These are phyloP conservation scores for Lepidochitona cinerea DNA, from an alignment of 2,888 invertebrate genomes.

Conservation along the genomic window DNA sequence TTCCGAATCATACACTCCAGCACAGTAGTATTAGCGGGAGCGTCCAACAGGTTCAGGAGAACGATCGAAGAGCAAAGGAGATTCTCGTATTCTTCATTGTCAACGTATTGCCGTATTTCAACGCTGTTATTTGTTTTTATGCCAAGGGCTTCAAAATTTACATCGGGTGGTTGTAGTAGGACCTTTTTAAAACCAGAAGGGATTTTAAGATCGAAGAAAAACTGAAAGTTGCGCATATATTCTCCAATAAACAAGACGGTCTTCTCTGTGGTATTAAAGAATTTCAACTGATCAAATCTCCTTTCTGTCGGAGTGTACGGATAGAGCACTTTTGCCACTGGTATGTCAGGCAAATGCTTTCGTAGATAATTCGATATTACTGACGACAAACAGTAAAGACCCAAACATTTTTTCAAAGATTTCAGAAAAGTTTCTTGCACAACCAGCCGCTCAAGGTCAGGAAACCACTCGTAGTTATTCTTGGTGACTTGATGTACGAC, in stretches of 20 bases:
- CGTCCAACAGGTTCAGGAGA: neutral
- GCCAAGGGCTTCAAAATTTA: neutral
- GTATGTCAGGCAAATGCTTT: neutral
- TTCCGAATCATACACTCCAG: neutral
- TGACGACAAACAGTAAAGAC: neutral
- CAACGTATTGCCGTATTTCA: neutral
- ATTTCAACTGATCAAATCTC: neutral
- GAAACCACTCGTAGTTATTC: slow-evolving; percentile 6
- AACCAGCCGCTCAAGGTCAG: slow-evolving; percentile 1
- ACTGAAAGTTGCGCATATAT: slow-evolving; percentile 7
- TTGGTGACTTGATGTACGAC: neutral
- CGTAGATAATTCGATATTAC: neutral
- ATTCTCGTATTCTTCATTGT: neutral
- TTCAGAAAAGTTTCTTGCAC: neutral
- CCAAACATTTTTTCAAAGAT: neutral
- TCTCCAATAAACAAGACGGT: neutral
- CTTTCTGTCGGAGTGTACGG: neutral
- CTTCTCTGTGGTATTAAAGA: neutral
- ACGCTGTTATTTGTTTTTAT: neutral
- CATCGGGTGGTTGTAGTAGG: neutral
- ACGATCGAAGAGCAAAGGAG: neutral
- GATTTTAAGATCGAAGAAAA: slow-evolving; percentile 1
- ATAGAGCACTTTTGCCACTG: neutral
- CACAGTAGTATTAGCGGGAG: neutral
- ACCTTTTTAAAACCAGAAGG: neutral